Base-by-base conservation (phyloP, 2,888 invertebrate species). In the Epirrita christyi region DNA sequence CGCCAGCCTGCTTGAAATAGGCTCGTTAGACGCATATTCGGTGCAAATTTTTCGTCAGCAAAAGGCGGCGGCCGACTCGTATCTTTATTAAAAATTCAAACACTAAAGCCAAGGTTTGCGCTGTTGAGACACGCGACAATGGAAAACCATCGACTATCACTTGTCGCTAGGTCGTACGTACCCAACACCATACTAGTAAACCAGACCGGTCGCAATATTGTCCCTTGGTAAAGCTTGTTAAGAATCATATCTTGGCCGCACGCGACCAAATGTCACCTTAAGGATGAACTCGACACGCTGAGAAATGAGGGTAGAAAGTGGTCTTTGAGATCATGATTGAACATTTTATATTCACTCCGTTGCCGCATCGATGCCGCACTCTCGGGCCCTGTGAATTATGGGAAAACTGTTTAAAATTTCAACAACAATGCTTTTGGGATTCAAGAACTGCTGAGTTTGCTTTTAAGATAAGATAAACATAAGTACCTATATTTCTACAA, bases 331-430 rank as follows among this genome's bases (percentile, higher is more conserved):
- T 84, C 81, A 82, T 78, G 78, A 81, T 80, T 76, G 77, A 80
- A 79, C 82, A 82, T 83, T 86, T 84, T 81, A 83, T 80, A 82
- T 82, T 83, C 81, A 80, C 78, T 80, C 79, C 70, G 70, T 63
- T 66, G 68, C 70, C 67, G 70, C 70, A 63, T 63, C 49, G 54
- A 52, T 28, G 63, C 53, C 63, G 66, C 51, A 51, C 61, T 58
- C 56, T 48, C 41, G 54, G 57, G 73, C 70, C 72, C 70, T 67
- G 61, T 64, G 70, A 74, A 71, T 73, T 72, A 76, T 74, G 73
- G 21, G 61, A 72, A 61, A 67, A 66, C 70, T 63, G 67, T 61
- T 70, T 64, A 59, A 64, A 51, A 66, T 63, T 66, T 63, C 60
- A 60, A 60, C 60, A 63, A 62, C 48, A 58, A 38, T 55, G 57